A percentile compares a stretch with the other conserved stretches of the same genome.
Conservation (phyloP, 2,113 vertebrate genomes). For the Oncorhynchus mykiss region DNA sequence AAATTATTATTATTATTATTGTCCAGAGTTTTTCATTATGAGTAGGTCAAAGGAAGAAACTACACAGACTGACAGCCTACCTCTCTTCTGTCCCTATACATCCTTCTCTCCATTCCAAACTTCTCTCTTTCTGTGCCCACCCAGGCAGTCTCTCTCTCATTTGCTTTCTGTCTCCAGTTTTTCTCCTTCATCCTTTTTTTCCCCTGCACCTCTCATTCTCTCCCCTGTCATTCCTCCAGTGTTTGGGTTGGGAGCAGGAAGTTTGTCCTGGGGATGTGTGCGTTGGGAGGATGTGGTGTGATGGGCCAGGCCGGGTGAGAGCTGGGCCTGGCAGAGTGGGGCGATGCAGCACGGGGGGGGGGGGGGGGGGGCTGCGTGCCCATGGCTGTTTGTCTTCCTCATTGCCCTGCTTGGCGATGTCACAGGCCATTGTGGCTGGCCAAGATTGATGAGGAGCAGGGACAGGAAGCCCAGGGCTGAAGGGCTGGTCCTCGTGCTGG, state of each 20-base stretch:
- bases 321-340: constrained; percentile 27
- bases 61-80: too few species aligned
- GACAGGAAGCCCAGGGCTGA: constrained; percentile 56
- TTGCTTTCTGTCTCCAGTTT: neutral
- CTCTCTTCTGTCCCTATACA: too few species aligned
- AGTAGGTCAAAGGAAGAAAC: too few species aligned
- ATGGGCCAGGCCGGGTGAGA: neutral
- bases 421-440: constrained; percentile 66
- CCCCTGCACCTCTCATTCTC: neutral
- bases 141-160: neutral
- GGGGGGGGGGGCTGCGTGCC: neutral
- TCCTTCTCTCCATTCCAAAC: neutral
- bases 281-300: constrained; percentile 35
- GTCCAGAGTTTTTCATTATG: too few species aligned
- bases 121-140: neutral
- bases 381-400: constrained; percentile 67
- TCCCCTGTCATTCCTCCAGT: constrained; percentile 7
- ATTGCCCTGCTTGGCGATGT: constrained; percentile 57
- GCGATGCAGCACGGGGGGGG: constrained; percentile 33
- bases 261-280: constrained; percentile 35
- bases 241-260: constrained; percentile 33
- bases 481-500: constrained; percentile 46
- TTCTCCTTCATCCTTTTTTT: neutral
- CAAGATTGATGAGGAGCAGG: constrained; percentile 73
- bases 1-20: too few species aligned